Evolutionary conservation across 2,888 invertebrate species (phyloP).

Genomic region (Actias luna): DNA sequence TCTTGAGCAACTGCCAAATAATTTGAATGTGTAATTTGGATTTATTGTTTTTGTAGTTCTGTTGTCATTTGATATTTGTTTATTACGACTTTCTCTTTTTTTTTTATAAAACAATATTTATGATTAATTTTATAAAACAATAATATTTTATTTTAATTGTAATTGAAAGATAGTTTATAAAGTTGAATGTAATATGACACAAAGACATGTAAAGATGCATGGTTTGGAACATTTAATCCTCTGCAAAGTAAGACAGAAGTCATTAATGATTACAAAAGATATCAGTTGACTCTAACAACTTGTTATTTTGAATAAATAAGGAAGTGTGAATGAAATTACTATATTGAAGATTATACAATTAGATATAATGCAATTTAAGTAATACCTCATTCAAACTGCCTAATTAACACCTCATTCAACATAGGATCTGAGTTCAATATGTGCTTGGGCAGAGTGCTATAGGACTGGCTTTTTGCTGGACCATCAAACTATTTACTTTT

Average conservation of each 20-base stretch:
- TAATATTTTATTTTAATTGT: too few relatives aligned
- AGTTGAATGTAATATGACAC: background rate
- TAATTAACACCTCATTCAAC: too few relatives aligned
- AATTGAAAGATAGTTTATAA: too few relatives aligned
- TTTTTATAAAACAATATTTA: background rate
- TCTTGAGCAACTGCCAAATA: conserved; percentile 18
- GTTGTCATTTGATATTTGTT: conserved; percentile 1
- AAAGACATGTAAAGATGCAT: background rate
- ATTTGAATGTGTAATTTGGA: conserved; percentile 18
- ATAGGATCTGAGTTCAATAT: too few relatives aligned
- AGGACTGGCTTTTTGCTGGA: too few relatives aligned
- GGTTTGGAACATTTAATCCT: background rate
- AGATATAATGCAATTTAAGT: too few relatives aligned
- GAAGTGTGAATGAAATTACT: too few relatives aligned
- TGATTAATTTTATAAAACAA: too few relatives aligned
- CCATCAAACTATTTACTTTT: background rate
- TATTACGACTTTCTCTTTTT: background rate
- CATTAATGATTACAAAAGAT: background rate
- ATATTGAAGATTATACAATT: too few relatives aligned
- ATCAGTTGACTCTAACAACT: background rate
- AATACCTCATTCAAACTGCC: too few relatives aligned
- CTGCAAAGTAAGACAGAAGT: background rate
- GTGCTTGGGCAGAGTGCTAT: too few relatives aligned
- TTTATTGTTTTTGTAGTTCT: conserved; percentile 6
- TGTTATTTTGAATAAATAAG: background rate